Evolutionary conservation across 2,797 vertebrate species (phyloP).

Genomic region (Pangasius mekongensis): DNA sequence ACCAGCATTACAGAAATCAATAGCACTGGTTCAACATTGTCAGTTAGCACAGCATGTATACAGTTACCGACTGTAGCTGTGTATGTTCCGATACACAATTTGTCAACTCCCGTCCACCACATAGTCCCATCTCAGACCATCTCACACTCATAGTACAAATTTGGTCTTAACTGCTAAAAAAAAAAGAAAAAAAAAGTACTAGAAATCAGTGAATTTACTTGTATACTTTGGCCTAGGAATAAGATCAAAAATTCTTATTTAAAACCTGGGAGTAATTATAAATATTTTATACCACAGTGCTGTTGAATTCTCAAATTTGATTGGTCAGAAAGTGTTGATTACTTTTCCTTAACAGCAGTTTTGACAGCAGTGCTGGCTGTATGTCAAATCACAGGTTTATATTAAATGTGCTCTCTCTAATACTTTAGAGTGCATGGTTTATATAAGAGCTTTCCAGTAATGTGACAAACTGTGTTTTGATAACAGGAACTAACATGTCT

Average conservation of each 20-base stretch:
- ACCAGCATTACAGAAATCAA: conserved; percentile 62
- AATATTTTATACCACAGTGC: background rate
- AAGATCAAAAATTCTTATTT: background rate
- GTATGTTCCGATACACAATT: background rate
- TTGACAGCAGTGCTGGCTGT: background rate
- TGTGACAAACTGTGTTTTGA: background rate
- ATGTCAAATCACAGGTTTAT: background rate
- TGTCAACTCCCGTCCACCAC: background rate
- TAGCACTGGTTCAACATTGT: conserved; percentile 52
- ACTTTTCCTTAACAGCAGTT: background rate
- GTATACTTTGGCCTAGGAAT: background rate
- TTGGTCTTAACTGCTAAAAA: too few species aligned
- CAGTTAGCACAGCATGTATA: conserved; percentile 64
- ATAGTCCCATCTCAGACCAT: background rate
- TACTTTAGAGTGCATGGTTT: background rate
- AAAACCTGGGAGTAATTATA: background rate
- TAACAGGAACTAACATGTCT: background rate
- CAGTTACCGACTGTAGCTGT: background rate
- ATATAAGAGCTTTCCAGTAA: background rate
- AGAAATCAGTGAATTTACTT: background rate
- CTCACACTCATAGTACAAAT: background rate
- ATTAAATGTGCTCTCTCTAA: background rate
- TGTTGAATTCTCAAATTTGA: background rate
- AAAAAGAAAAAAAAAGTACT: background rate
- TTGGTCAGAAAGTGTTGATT: background rate